phyloP scores from a whole-genome alignment of 2,113 vertebrate species.

The Oceanodroma tethys region DNA sequence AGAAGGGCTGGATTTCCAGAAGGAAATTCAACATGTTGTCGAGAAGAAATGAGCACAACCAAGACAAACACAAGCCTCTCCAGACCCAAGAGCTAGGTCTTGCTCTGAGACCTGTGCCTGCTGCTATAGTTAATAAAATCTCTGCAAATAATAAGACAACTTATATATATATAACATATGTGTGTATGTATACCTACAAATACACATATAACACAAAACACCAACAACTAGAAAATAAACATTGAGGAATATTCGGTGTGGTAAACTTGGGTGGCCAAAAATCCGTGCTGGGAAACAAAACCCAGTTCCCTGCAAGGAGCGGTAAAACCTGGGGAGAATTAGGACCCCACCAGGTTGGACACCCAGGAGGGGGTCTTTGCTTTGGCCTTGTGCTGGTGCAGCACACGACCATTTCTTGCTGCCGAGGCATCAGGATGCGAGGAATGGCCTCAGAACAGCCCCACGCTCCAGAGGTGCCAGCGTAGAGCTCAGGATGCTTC shows the following conservation, averaged over 20 bases:
- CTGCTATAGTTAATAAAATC: neutral
- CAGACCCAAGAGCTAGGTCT: neutral
- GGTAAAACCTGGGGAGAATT: neutral
- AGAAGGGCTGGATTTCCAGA: neutral
- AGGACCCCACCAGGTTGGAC: neutral
- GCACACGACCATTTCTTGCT: accelerated
- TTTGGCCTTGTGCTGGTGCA: neutral
- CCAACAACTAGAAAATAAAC: neutral
- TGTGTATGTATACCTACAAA: neutral
- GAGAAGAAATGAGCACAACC: neutral
- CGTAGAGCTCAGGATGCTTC: neutral
- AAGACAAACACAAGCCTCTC: neutral
- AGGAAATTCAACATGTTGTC: neutral
- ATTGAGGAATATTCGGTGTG: neutral
- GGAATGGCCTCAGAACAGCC: neutral
- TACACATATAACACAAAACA: neutral
- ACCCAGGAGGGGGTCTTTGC: neutral
- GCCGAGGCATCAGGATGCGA: neutral
- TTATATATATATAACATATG: too few species aligned
- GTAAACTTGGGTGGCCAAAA: neutral
- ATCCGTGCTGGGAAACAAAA: neutral
- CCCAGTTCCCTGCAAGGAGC: neutral
- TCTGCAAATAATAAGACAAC: neutral
- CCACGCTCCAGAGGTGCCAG: neutral
- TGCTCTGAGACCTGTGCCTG: neutral